phyloP scores from a whole-genome alignment of 2,888 invertebrate genomes.

The Dexiosoma caninum region DNA sequence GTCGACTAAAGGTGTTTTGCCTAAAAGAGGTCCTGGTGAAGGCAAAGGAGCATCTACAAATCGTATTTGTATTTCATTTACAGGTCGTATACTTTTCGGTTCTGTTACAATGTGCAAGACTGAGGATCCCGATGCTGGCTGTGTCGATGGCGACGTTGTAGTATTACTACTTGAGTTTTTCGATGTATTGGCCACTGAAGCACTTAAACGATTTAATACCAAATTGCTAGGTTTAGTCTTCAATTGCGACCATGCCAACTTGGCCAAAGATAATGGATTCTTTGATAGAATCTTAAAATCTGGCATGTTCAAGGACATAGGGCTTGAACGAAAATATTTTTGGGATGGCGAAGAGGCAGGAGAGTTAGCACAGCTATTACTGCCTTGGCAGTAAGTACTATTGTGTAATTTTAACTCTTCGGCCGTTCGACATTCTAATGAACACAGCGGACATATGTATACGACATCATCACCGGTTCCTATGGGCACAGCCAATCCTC shows the following conservation, averaged over 20 bases:
- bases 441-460: slow-evolving; percentile 87
- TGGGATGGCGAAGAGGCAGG: slow-evolving; percentile 77
- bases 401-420: slow-evolving; percentile 90
- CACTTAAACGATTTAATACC: slow-evolving; percentile 78
- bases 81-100: slow-evolving; percentile 15
- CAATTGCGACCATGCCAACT: slow-evolving; percentile 77
- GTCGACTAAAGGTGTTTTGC: slow-evolving; percentile 89
- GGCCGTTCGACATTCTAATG: slow-evolving; percentile 87
- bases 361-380: slow-evolving; percentile 77
- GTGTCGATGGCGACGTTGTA: slow-evolving; percentile 56
- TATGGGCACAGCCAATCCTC: slow-evolving; percentile 78
- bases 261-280: slow-evolving; percentile 73
- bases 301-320: slow-evolving; percentile 80
- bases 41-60: slow-evolving; percentile 83
- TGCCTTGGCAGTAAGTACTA: slow-evolving; percentile 87
- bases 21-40: slow-evolving; percentile 89
- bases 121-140: slow-evolving; percentile 42
- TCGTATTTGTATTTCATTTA: slow-evolving; percentile 68
- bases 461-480: slow-evolving; percentile 82
- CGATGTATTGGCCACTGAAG: slow-evolving; percentile 70
- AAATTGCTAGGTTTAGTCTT: slow-evolving; percentile 81
- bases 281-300: slow-evolving; percentile 78
- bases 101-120: slow-evolving; percentile 24
- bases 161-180: slow-evolving; percentile 64
- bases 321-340: slow-evolving; percentile 81